These are phyloP conservation scores for Raphicerus campestris DNA, from an alignment of 2,113 vertebrate species.

Conservation along the genomic window DNA sequence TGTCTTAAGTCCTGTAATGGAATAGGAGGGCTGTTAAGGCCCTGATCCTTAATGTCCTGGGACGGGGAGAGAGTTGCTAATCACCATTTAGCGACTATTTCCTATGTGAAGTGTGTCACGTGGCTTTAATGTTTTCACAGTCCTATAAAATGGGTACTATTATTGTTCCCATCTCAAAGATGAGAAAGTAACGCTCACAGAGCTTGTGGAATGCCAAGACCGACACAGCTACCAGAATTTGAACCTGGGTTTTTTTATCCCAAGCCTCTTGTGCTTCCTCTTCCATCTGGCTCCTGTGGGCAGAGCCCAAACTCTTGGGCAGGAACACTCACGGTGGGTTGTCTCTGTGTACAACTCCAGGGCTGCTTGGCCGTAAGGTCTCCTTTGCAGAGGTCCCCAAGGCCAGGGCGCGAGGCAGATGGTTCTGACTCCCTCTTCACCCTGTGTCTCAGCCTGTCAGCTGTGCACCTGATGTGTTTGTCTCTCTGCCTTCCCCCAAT, in stretches of 20 bases:
- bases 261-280: background rate
- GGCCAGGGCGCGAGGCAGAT: accelerated
- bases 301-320: background rate
- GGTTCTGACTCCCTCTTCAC: background rate
- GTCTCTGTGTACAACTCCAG: background rate
- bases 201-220: background rate
- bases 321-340: background rate
- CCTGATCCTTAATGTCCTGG: background rate
- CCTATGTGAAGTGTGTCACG: background rate
- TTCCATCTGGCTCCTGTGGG: background rate
- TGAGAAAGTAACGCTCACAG: background rate
- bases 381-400: background rate
- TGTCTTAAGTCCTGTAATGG: background rate
- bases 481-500: background rate
- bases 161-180: background rate
- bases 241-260: background rate
- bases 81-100: background rate
- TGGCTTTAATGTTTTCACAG: background rate
- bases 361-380: background rate
- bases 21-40: background rate
- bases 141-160: background rate
- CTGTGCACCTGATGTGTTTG: background rate
- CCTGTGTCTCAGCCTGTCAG: background rate
- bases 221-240: background rate
- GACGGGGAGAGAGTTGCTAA: background rate